Base-by-base conservation (phyloP, 1,140 invertebrate species). In the Eriosoma lanigerum region DNA sequence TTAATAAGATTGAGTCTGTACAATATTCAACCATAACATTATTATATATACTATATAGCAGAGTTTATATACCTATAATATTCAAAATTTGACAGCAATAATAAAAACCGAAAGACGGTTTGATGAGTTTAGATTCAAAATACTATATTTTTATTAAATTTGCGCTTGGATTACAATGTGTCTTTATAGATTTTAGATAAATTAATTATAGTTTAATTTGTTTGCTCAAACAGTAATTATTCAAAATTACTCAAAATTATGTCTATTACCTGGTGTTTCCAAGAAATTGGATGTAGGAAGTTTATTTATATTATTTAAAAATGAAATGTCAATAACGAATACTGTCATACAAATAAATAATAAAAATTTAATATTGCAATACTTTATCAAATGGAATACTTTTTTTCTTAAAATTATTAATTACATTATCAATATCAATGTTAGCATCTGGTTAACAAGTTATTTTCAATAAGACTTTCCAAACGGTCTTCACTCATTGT, bases 11-110 rank as follows among this genome's bases (percentile, higher is more conserved):
- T 46, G 54, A 76, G 38, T 76, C 12, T 75, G 50, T 60, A 76
- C 38, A 44, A 60, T 76, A 76, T 76, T 56, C 73, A 56, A 60
- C 73, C 73, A 76, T 76, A 44, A 76, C 60, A 58, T 76, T 76
- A 76, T 76, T 60, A 44, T 58, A 60, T 38, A n/a, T 76, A 56
- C 21, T 76, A 76, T 76, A 76, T 60, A 60, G 17, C 46, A 17
- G 19, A 13, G 1, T 32, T 13, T 1, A 75, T 76, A 60, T 76
- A 76, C n/a, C 73, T 17, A 60, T 60, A 76, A 60, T 76, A 76
- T 44, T 56, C 38, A 19, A 60, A 58, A 76, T 58, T 76, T 76
- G 32, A 32, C 54, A 60, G 54, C 54, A 60, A 60, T 46, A 60
- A 76, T 44, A n/a, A 70, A 76, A 60, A 24, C 54, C 54, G 54